Evolutionary conservation across 2,113 vertebrate species (phyloP).

Genomic region (Todiramphus saurophagus): DNA sequence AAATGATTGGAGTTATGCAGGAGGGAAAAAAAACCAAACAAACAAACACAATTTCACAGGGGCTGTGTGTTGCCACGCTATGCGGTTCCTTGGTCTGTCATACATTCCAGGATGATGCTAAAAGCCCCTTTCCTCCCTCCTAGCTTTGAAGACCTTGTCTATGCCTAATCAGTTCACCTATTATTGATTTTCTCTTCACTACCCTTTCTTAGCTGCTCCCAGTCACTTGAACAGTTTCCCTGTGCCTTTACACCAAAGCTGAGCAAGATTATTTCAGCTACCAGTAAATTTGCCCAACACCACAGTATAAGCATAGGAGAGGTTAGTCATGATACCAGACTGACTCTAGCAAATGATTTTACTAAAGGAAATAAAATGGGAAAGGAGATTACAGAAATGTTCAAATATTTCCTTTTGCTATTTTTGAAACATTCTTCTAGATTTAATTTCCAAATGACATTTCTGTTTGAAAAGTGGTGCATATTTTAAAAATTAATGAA

Average conservation of each 20-base stretch:
- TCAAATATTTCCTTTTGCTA: constrained; percentile 7
- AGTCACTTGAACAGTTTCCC: neutral
- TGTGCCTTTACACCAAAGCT: neutral
- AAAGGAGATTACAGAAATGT: neutral
- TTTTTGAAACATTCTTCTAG: neutral
- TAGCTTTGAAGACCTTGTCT: neutral
- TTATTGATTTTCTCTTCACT: neutral
- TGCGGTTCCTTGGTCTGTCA: neutral
- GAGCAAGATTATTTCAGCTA: neutral
- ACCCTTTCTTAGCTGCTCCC: neutral
- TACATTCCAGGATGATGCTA: neutral
- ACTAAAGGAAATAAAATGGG: neutral
- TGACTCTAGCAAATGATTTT: neutral
- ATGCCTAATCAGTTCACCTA: neutral
- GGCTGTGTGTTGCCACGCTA: neutral
- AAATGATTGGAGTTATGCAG: neutral
- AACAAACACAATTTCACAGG: neutral
- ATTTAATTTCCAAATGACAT: neutral
- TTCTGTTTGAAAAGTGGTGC: neutral
- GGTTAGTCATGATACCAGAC: neutral
- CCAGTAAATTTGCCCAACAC: neutral
- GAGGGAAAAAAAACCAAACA: neutral
- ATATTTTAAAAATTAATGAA: neutral
- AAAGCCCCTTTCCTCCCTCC: neutral
- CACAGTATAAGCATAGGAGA: neutral